These are phyloP conservation scores for Cantharis rufa DNA, from an alignment of 2,888 invertebrate genomes.

Conservation along the genomic window DNA sequence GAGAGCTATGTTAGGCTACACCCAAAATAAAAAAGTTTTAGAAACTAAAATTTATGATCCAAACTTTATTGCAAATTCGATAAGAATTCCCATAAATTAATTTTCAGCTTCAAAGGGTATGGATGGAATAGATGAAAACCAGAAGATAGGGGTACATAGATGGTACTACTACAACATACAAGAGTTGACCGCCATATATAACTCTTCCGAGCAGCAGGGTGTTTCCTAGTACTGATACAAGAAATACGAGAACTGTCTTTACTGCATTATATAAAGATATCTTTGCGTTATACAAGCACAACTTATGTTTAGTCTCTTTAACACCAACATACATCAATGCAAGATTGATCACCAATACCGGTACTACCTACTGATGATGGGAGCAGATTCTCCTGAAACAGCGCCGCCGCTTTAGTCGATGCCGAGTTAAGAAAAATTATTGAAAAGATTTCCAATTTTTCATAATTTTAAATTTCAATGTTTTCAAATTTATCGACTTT, in stretches of 20 bases:
- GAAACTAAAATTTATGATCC: background rate
- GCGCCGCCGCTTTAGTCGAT: background rate
- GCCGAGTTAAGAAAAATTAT: background rate
- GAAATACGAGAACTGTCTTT: constrained; percentile 55
- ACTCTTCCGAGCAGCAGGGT: constrained; percentile 54
- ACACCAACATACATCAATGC: constrained; percentile 36
- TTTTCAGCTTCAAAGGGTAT: constrained; percentile 7
- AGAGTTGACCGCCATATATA: constrained; percentile 52
- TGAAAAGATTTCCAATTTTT: background rate
- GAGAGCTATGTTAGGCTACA: background rate
- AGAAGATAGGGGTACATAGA: constrained; percentile 48
- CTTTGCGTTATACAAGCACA: constrained; percentile 52
- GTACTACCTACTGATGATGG: background rate
- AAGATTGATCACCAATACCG: constrained; percentile 32
- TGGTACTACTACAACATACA: constrained; percentile 51
- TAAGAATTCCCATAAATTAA: constrained; percentile 7
- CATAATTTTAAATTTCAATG: background rate
- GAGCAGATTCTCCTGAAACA: background rate
- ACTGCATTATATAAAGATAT: constrained; percentile 56
- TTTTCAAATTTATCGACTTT: background rate
- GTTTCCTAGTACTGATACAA: constrained; percentile 56
- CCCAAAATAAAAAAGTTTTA: background rate
- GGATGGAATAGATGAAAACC: constrained; percentile 28
- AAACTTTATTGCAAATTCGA: background rate
- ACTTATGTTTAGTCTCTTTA: constrained; percentile 46